These are phyloP conservation scores for Nothobranchius kuhntae DNA, from an alignment of 2,113 vertebrate species.

Conservation along the genomic window DNA sequence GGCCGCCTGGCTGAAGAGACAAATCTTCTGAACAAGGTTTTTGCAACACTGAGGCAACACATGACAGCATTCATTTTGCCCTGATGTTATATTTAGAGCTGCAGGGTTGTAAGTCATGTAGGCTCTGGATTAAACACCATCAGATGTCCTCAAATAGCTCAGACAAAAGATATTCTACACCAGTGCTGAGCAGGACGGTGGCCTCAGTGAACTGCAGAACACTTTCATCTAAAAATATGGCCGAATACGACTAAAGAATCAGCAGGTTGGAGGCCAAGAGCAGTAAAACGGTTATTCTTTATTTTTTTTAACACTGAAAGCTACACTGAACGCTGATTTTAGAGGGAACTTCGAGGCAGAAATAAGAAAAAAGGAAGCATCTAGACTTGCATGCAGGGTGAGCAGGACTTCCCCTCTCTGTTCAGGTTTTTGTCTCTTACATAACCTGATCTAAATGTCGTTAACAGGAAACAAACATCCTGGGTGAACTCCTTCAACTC, in stretches of 20 bases:
- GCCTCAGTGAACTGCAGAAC: too few species aligned
- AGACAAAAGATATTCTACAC: slow-evolving; percentile 20
- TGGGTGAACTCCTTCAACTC: slow-evolving; percentile 27
- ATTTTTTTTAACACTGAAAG: background rate
- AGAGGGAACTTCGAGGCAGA: slow-evolving; percentile 34
- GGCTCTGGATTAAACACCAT: slow-evolving; percentile 28
- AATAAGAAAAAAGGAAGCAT: slow-evolving; percentile 31
- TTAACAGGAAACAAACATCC: slow-evolving; percentile 43
- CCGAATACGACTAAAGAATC: slow-evolving; percentile 33
- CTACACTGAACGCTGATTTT: slow-evolving; percentile 22
- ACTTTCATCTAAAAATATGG: slow-evolving; percentile 13
- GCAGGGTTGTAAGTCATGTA: slow-evolving; percentile 1
- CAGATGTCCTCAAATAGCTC: slow-evolving; percentile 30
- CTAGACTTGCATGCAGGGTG: slow-evolving; percentile 30
- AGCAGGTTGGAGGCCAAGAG: slow-evolving; percentile 26
- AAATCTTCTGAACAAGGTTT: background rate
- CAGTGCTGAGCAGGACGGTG: background rate
- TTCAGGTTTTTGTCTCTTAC: slow-evolving; percentile 44
- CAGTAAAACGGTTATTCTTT: background rate
- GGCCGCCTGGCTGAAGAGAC: background rate
- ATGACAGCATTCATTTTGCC: slow-evolving; percentile 13
- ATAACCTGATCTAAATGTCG: slow-evolving; percentile 53
- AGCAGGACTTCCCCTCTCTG: slow-evolving; percentile 59
- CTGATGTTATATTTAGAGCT: slow-evolving; percentile 59
- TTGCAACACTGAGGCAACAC: slow-evolving; percentile 23